Base-by-base conservation (phyloP, 2,797 vertebrate species). In the Parambassis ranga region DNA sequence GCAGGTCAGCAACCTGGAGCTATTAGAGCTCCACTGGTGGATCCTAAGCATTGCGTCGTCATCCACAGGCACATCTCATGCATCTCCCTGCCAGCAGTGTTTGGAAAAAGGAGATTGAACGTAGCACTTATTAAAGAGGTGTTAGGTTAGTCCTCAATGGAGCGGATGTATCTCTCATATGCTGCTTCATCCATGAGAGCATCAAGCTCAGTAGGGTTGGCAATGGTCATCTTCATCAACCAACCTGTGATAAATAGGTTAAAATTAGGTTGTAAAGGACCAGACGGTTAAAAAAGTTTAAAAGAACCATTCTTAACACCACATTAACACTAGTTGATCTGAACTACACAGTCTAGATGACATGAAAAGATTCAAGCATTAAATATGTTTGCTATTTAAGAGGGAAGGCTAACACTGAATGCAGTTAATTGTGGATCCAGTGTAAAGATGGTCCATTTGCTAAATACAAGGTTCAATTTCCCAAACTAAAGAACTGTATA, bases 211-310 rank as follows among this genome's bases (percentile, higher is more conserved):
- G 92, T 89, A 44, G 95, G 95, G n/a, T 96, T 93, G 58, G 91
- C 92, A 73, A 99, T 88, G 10, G 94, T 94, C 95, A 99, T 96
- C 94, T 98, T 98, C 88, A 99, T 96, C 84, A 98, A 93, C 97
- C 93, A 97, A 44, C 94, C 93, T 96, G 46, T 10, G 20, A 36
- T 9, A 28, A 52, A 66, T 0, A 28, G 11, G 11, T 66, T 11
- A 52, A 41, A 51, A 51, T 26, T 5, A 36, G 2, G 20, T 52
- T 30, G 16, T 41, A 18, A 6, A 27, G 14, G 15, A n/a, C n/a
- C n/a, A n/a, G n/a, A n/a, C n/a, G n/a, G n/a, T n/a, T n/a, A n/a
- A n/a, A n/a, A n/a, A n/a, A n/a, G n/a, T n/a, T n/a, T n/a, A n/a
- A n/a, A n/a, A n/a, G n/a, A n/a, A n/a, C n/a, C n/a, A n/a, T n/a